Percentiles rank a stretch among this genome's conserved stretches.
Evolutionary conservation across 2,888 invertebrate genomes (phyloP).

Genomic region (Synanthedon andrenaeformis): DNA sequence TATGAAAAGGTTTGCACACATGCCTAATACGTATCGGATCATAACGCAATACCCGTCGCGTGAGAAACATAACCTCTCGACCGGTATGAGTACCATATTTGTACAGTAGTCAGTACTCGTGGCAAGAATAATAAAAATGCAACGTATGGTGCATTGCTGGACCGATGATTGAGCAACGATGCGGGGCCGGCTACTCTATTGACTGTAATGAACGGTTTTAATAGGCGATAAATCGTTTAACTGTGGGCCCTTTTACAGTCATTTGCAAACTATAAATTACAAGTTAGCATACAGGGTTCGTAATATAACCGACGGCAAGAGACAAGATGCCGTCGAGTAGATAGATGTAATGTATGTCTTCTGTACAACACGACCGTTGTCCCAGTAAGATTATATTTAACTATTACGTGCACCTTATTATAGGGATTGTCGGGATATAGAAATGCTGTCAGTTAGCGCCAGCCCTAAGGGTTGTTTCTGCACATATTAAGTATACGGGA

Average conservation of each 20-base stretch:
- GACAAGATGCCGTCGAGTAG: too few species aligned
- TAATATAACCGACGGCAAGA: too few species aligned
- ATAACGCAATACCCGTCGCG: conserved; percentile 1
- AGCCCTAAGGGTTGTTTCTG: too few species aligned
- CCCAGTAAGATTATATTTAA: too few species aligned
- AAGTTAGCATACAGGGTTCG: conserved; percentile 16
- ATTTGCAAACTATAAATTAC: conserved; percentile 36
- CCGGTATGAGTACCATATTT: not conserved
- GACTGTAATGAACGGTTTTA: conserved; percentile 8
- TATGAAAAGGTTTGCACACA: conserved; percentile 2
- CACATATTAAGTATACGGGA: too few species aligned
- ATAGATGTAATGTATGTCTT: too few species aligned
- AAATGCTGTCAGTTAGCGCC: too few species aligned
- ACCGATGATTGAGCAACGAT: not conserved
- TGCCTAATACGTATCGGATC: not conserved
- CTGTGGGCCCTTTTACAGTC: conserved; percentile 24
- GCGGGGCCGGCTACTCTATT: not conserved
- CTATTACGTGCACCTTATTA: too few species aligned
- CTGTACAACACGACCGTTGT: too few species aligned
- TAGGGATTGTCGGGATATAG: too few species aligned
- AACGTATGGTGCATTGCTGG: not conserved
- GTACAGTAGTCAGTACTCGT: not conserved
- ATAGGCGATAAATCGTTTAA: conserved; percentile 22
- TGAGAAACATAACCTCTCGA: not conserved
- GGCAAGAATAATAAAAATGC: not conserved